Conservation (phyloP, 1,140 invertebrate species). For the Ctenoplectra terminalis region DNA sequence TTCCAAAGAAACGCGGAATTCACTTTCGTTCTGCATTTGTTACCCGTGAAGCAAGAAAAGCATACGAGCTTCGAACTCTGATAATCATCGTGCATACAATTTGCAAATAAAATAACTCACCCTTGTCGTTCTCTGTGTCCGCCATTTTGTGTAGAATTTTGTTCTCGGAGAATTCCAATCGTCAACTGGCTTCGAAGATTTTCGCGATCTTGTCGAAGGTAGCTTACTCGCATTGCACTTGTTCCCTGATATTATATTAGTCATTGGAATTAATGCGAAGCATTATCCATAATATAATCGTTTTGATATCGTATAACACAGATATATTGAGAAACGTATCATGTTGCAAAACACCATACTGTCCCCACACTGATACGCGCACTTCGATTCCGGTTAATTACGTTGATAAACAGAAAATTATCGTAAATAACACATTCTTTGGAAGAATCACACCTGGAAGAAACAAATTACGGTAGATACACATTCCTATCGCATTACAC, state of each 20-base stretch:
- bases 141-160: background rate
- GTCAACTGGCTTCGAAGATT: background rate
- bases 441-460: no score
- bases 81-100: background rate
- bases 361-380: no score
- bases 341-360: background rate
- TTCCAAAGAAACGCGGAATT: background rate
- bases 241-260: no score
- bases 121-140: no score
- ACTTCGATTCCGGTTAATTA: background rate
- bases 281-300: background rate
- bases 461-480: background rate
- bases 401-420: background rate
- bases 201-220: background rate
- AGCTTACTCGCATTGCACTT: conserved; percentile 1
- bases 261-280: no score
- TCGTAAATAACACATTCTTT: background rate
- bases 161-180: no score
- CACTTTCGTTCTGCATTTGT: background rate
- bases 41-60: background rate
- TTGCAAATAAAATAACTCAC: background rate
- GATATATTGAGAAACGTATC: background rate
- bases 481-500: background rate
- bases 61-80: background rate
- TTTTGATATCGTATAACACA: background rate